Evolutionary conservation across 2,113 vertebrate species (phyloP).

Genomic region (Sinocyclocheilus maitianheensis): DNA sequence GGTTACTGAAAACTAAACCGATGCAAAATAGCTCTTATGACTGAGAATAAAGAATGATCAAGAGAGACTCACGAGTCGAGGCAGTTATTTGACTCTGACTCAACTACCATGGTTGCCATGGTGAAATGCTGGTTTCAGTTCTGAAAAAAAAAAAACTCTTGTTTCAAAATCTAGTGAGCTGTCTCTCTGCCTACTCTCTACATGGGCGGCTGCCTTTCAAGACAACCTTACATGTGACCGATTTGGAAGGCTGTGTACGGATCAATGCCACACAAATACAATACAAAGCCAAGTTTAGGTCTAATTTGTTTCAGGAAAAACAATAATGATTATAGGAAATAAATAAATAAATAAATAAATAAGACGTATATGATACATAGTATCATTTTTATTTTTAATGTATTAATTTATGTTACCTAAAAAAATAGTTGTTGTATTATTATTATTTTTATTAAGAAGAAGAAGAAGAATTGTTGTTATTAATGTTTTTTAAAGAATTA

Average conservation of each 20-base stretch:
- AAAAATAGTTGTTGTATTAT: too few species aligned
- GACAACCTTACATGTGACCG: neutral
- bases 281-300: neutral
- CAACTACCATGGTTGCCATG: constrained; percentile 37
- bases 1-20: constrained; percentile 26
- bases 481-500: too few species aligned
- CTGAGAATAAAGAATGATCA: constrained; percentile 4
- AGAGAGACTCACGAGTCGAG: neutral
- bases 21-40: constrained; percentile 21
- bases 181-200: neutral
- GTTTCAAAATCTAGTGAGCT: neutral
- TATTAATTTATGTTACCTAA: too few species aligned
- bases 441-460: too few species aligned
- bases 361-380: too few species aligned
- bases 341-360: too few species aligned
- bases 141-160: neutral
- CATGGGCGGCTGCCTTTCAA: neutral
- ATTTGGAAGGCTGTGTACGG: neutral
- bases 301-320: neutral
- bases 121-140: constrained; percentile 34
- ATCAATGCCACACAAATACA: neutral
- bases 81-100: constrained; percentile 35
- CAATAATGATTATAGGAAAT: neutral
- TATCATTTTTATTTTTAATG: too few species aligned
- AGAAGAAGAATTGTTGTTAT: too few species aligned